Base-by-base conservation (phyloP, 1,140 invertebrate genomes). In the Euura saliciscinereae region DNA sequence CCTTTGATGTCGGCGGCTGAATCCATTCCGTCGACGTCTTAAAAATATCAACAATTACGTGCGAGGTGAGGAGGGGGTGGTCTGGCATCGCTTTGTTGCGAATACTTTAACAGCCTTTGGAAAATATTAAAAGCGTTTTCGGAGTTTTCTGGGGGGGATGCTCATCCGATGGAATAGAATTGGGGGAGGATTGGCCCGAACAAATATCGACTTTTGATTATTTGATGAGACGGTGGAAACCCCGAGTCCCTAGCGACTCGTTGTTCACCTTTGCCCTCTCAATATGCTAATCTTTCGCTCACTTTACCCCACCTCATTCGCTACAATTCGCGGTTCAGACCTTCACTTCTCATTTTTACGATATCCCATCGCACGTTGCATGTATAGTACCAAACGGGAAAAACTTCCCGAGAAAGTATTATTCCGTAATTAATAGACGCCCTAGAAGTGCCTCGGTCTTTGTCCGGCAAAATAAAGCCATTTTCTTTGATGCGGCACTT, bases 171-270 rank as follows among this genome's bases (percentile, higher is more conserved):
- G 51, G 51, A 59, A 59, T 59, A n/a, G 51, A 59, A 59, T 59
- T 59, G 51, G 51, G 46, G 51, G 51, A 59, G 51, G 6, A 28
- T 28, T 28, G 28, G 28, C 28, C 51, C 51, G 51, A 69, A 75
- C 72, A 67, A 70, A 80, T 82, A 83, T 84, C 75, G 82, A 78
- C 75, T 80, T 78, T 80, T 78, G 74, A 81, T 78, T 78, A 84
- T 80, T 85, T 81, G 74, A 84, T 79, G 78, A 81, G 76, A 75
- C 71, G 76, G 75, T 68, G 80, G 72, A 78, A 79, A 78, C 68
- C 67, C 69, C 66, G 51, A 82, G 74, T 82, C 80, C 73, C 76
- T 46, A n/a, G 72, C 73, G 74, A 72, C 71, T 44, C 46, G 73
- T 69, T 59, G 51, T 59, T 59, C 51, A 59, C 65, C 51, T 43